phyloP scores from a whole-genome alignment of 1,140 invertebrate species.

The Trachymyrmex cornetzi region DNA sequence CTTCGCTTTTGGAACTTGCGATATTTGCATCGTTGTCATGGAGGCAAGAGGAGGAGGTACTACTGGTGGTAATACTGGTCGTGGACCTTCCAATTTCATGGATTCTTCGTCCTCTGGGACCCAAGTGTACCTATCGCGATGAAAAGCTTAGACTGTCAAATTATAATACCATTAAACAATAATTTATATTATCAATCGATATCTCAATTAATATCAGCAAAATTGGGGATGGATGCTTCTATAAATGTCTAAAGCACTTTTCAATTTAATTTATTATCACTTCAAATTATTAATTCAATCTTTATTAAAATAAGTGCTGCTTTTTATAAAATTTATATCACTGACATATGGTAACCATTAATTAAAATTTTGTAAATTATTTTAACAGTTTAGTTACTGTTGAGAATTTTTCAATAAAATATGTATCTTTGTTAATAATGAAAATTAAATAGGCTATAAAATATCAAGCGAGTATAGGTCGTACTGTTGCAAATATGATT shows the following conservation, averaged over 20 bases:
- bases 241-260: not conserved
- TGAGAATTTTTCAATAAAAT: constrained; percentile 1
- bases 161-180: not conserved
- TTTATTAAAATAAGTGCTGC: not conserved
- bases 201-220: not conserved
- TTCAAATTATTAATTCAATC: not conserved
- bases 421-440: not conserved
- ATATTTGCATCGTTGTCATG: constrained; percentile 85
- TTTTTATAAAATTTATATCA: not conserved
- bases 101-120: constrained; percentile 92
- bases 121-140: constrained; percentile 88
- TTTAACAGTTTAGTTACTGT: not conserved
- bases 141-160: not conserved
- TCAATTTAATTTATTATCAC: not conserved
- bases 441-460: constrained; percentile 5
- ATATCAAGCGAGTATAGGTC: constrained; percentile 3
- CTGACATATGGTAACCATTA: not conserved
- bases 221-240: not conserved
- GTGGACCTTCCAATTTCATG: constrained; percentile 90
- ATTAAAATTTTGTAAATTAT: not conserved
- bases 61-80: constrained; percentile 84
- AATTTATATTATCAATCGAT: not conserved
- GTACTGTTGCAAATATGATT: constrained; percentile 40
- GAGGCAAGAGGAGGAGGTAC: constrained; percentile 78
- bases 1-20: constrained; percentile 88